Percentiles rank a stretch among this genome's conserved stretches.
phyloP scores from a whole-genome alignment of 1,140 invertebrate species.

The Tribolium castaneum region DNA sequence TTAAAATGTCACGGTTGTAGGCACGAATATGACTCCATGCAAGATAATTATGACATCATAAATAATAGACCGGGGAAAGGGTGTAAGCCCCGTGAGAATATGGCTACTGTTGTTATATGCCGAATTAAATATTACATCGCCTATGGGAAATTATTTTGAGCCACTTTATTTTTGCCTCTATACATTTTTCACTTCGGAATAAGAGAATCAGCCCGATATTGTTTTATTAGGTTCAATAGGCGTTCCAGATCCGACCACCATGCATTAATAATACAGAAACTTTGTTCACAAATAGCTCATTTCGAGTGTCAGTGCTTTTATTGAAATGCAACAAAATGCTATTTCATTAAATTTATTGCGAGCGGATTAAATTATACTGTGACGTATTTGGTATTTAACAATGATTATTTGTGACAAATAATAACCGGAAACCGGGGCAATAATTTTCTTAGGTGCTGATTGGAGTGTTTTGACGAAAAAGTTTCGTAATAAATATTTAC shows the following conservation, averaged over 20 bases:
- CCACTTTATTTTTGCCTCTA: slow-evolving; percentile 22
- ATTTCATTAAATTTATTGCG: background rate
- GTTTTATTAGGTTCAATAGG: slow-evolving; percentile 19
- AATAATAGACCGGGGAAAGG: slow-evolving; percentile 7
- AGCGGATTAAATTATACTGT: background rate
- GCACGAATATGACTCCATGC: background rate
- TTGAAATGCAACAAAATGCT: background rate
- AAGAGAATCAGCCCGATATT: slow-evolving; percentile 20
- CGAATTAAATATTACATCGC: slow-evolving; percentile 40
- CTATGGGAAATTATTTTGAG: slow-evolving; percentile 42
- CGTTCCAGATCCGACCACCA: slow-evolving; percentile 11
- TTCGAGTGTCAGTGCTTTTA: background rate
- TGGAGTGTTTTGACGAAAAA: background rate
- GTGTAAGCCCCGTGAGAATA: background rate
- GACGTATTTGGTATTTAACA: background rate
- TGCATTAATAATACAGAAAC: slow-evolving; percentile 7
- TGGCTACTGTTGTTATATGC: slow-evolving; percentile 22
- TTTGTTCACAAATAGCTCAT: background rate
- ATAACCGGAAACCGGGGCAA: background rate
- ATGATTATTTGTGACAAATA: background rate
- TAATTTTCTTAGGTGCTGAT: background rate
- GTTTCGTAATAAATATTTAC: slow-evolving; percentile 23
- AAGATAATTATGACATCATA: slow-evolving; percentile 5
- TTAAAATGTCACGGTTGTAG: background rate
- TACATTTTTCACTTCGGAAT: slow-evolving; percentile 18